Base-by-base conservation (phyloP, 2,113 vertebrate species). In the Chionis minor region DNA sequence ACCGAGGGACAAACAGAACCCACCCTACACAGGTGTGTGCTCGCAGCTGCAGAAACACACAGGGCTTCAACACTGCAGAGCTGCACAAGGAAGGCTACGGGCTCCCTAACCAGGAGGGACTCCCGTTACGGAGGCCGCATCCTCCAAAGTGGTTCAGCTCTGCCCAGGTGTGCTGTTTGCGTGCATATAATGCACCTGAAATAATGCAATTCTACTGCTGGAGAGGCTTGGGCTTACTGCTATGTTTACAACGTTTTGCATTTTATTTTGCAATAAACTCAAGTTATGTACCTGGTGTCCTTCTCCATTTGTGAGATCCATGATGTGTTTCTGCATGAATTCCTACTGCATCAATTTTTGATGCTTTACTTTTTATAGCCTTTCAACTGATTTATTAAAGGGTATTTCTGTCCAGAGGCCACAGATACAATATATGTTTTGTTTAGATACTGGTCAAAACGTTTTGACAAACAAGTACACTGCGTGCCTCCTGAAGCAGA, bases 331-430 rank as follows among this genome's bases (percentile, higher is more conserved):
- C 92, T 88, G 90, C 94, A 79, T 1, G 28, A 70, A 82, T 75
- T 93, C 70, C 85, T 21, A 26, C 56, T 4, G 3, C 85, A 90
- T 61, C 47, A 6, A 17, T 79, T 85, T 81, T 45, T 88, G 44
- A 67, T 86, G 52, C 40, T 90, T 85, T 69, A 8, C 35, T 93
- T 94, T 86, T 91, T 69, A 45, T 12, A 92, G 80, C 67, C 44
- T 84, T 88, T 65, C 92, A 42, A 9, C n/a, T 72, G 80, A 61
- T 45, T 70, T 17, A 73, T 70, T 49, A 45, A 83, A 81, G 72
- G 65, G 10, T 33, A 78, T 61, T 94, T 83, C 85, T 93, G 81
- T 51, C 78, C 79, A 73, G 45, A 79, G 82, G 74, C 75, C 74
- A 66, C 2, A 22, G 71, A 80, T 21, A 65, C 9, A 58, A 45